Evolutionary conservation across 2,113 vertebrate species (phyloP).

Genomic region (Halcyon malimbica): DNA sequence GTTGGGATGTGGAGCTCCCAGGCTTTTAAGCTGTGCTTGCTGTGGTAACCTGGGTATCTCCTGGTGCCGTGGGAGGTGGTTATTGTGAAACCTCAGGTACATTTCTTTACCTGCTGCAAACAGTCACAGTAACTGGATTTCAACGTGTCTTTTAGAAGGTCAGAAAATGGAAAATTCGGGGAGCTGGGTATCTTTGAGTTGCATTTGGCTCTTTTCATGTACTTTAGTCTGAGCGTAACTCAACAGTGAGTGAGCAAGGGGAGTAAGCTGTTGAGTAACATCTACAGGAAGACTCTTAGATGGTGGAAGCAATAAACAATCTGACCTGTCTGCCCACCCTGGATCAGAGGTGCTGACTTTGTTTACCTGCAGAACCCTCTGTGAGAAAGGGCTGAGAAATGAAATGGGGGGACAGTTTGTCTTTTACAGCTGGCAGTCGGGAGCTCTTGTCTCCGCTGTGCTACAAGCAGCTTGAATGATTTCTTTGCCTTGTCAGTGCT

Average conservation of each 20-base stretch:
- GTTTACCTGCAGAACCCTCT: background rate
- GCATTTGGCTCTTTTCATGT: background rate
- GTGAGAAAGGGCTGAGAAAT: background rate
- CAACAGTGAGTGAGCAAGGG: background rate
- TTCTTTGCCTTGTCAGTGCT: background rate
- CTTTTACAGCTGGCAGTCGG: fast-evolving
- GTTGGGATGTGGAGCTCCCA: background rate
- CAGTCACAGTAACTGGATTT: background rate
- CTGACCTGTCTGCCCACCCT: background rate
- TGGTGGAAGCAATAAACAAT: background rate
- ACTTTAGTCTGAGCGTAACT: background rate
- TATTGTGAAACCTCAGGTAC: background rate
- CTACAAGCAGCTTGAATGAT: background rate
- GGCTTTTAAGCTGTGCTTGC: background rate
- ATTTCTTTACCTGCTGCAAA: background rate
- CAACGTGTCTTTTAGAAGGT: background rate
- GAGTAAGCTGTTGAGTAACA: background rate
- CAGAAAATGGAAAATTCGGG: background rate
- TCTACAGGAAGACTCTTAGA: background rate
- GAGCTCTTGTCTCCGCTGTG: background rate
- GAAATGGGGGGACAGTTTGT: fast-evolving
- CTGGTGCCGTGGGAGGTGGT: background rate
- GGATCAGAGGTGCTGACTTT: fast-evolving
- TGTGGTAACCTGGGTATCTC: background rate
- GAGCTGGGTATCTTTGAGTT: background rate